Evolutionary conservation across 2,888 invertebrate genomes (phyloP), one percentile per base, ranked within the genome.

Genomic region (Lobophora halterata): DNA sequence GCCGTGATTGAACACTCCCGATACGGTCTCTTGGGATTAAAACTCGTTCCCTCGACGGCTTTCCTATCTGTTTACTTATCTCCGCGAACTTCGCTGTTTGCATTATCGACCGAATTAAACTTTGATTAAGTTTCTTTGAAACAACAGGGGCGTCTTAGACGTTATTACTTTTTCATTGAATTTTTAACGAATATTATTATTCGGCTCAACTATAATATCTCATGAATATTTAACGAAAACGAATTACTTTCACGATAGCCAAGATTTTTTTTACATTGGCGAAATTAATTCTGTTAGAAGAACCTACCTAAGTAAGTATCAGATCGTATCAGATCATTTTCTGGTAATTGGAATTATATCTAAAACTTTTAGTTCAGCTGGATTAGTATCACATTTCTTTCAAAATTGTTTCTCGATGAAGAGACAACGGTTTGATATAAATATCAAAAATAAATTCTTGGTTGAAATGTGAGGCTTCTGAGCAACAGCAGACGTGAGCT

Each of bases 1-100:
- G 78, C 75, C 74, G 79, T 81, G 82, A 86, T 85, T 85, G 86
- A 86, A 85, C 72, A 76, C 67, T 73, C 67, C 63, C 71, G 71
- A 72, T 75, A 71, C 54, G 59, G 52, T 57, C 65, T 70, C 67
- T 49, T 55, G 71, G 72, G 77, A 76, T 79, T 77, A 71, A 76
- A 79, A 73, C 75, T 74, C 74, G 67, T 61, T 70, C 68, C 71
- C 74, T 65, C 71, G 77, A 75, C 74, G 74, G 70, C 74, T 74
- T 71, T 70, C 68, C 69, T 69, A 67, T 71, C 70, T 67, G 69
- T 74, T 75, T 69, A 73, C 75, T 79, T 77, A 77, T 77, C 79
- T 58, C 55, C 56, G 65, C 67, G 65, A 79, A 80, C 74, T 81
- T 76, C 62, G 71, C 61, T 77, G 78, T 78, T 79, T 80, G 76